Base-by-base conservation (phyloP, 2,797 vertebrate species). In the Macroramphosus scolopax region DNA sequence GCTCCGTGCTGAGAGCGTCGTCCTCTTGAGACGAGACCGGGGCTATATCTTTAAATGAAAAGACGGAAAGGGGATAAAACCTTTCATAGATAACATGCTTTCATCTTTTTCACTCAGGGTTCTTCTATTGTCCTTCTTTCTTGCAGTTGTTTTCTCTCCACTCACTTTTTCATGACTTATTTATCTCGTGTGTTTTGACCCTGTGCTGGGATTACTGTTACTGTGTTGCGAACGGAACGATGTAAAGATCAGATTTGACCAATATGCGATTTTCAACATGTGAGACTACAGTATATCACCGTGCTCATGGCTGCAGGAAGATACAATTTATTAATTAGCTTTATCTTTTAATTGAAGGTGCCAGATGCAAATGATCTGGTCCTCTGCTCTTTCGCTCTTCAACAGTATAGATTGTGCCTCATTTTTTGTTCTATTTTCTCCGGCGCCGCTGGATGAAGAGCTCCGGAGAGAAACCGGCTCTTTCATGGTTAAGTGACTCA, bases 41-140 rank as follows among this genome's bases (percentile, higher is more conserved):
- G 26, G 51, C 46, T 36, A 26, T 75, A 64, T 75, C 68, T 81
- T 84, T 86, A 85, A 87, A 83, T 80, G 72, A 78, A 85, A 83
- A 61, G 45, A 75, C n/a, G 53, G 74, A 50, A 57, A 24, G 33
- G 20, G 58, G 48, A 78, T 74, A 63, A 78, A 77, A 68, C 63
- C 28, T 66, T 72, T 57, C 30, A 35, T 31, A 61, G 70, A 82
- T 78, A 79, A 82, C 51, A 68, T 48, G 41, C 50, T 70, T 74
- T 77, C 47, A 69, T 81, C 62, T 68, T 63, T 69, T 68, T 61
- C 53, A 59, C 51, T 50, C 55, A 35, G 0, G 73, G 45, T 77
- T 64, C 58, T n/a, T 66, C 24, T 47, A 71, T 80, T 82, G 55
- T 78, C 61, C 77, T 64, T 31, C 51, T 44, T 65, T 71, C 56